A percentile compares a stretch with the other conserved stretches of the same genome.
These are phyloP conservation scores for Cranoglanis bouderius DNA, from an alignment of 2,113 vertebrate genomes.

Conservation along the genomic window DNA sequence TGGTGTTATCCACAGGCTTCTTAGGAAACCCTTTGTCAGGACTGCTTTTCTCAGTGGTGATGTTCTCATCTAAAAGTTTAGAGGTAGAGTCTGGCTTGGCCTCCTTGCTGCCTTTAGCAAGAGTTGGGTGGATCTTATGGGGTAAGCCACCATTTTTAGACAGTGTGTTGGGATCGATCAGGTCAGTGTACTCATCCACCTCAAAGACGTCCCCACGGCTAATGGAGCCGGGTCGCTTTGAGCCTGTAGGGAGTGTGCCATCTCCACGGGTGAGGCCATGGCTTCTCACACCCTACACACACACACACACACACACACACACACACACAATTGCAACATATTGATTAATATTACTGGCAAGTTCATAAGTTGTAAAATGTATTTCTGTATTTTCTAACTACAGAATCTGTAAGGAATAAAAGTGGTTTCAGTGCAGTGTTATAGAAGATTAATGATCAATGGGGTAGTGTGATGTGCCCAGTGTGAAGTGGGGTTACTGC, in stretches of 20 bases:
- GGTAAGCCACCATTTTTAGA: constrained; percentile 58
- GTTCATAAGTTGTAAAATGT: not conserved
- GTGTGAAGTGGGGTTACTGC: too few relatives aligned
- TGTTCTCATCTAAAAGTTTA: constrained; percentile 72
- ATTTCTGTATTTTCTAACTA: not conserved
- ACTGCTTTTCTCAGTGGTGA: constrained; percentile 74
- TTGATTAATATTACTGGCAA: not conserved
- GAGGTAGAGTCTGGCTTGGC: constrained; percentile 69
- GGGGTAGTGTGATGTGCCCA: too few relatives aligned
- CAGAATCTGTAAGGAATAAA: not conserved
- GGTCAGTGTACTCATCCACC: constrained; percentile 75
- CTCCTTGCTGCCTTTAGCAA: constrained; percentile 60
- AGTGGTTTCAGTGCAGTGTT: not conserved
- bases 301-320: not conserved
- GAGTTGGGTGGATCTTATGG: constrained; percentile 54
- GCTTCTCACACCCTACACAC: constrained; percentile 52
- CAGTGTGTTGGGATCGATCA: constrained; percentile 60
- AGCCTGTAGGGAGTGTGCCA: constrained; percentile 63
- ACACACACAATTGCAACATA: not conserved
- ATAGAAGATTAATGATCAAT: not conserved
- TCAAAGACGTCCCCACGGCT: constrained; percentile 68
- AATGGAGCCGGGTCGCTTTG: constrained; percentile 55
- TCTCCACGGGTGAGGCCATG: constrained; percentile 66
- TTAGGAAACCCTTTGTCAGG: constrained; percentile 42
- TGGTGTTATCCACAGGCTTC: constrained; percentile 64